Base-by-base conservation (phyloP, 92 coral and sea anemone genomes). In the Palythoa grandiflora region DNA sequence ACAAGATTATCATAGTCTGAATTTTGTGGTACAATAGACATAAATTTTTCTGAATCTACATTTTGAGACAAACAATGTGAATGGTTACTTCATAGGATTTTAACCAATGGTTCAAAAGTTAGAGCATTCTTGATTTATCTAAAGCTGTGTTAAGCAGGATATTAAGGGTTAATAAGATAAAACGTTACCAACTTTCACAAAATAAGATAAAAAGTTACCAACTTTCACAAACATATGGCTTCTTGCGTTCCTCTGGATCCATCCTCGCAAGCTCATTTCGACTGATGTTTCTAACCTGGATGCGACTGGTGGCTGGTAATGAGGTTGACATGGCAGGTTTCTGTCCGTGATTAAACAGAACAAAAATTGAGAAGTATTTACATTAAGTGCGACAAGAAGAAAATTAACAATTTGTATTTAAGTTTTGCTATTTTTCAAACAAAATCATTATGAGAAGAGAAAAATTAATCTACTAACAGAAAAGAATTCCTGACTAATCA, bases 201-300 rank as follows among this genome's bases (percentile, higher is more conserved):
- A 90, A 0, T 28, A 28, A 0, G 28, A 28, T 28, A 28, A 37
- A 5, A 16, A n/a, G 28, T 4, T 40, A 89, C 99, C 80, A 92
- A 97, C 99, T 93, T 84, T 97, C 99, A 92, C 99, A 97, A 53
- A 90, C 98, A 87, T 97, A 97, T 3, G 99, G 99, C 74, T 97
- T 97, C 89, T 97, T 96, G 66, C 99, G 91, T 16, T 97, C 99
- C 54, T 97, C 99, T 11, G 98, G 96, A 71, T 88, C 95, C 99
- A 97, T 97, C 68, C 95, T 92, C 40, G 97, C 97, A 76, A 97
- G 90, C 35, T 97, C 99, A 66, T 95, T 98, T 71, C 96, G 96
- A 16, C 98, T 91, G 55, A 92, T 95, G 81, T 95, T 95, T 70
- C 93, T 90, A 8, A 97, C 98, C 83, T 94, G 94, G 11, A 97